These are phyloP conservation scores for Tiliqua scincoides DNA, from an alignment of 2,113 vertebrate genomes.

Conservation along the genomic window DNA sequence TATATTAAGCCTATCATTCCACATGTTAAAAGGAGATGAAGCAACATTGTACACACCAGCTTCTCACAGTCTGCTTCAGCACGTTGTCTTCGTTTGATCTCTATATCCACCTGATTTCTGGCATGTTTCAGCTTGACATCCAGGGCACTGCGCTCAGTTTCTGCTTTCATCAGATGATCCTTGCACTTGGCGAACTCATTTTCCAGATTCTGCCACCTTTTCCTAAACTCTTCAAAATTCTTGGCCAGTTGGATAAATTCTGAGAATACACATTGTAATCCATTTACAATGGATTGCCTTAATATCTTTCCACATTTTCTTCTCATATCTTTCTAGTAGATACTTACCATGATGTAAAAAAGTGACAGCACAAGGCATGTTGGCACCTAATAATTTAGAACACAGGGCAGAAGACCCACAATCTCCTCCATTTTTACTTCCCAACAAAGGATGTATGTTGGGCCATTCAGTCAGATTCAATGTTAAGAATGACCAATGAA, in stretches of 20 bases:
- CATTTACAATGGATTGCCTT: not conserved
- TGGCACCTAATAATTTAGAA: not conserved
- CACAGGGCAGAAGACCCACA: conserved; percentile 10
- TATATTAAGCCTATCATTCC: not conserved
- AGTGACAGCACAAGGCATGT: not conserved
- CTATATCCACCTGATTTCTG: conserved; percentile 96
- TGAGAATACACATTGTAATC: conserved; percentile 55
- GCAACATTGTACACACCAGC: conserved; percentile 79
- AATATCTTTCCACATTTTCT: not conserved
- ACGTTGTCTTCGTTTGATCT: conserved; percentile 93
- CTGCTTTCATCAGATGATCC: conserved; percentile 87
- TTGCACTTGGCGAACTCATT: conserved; percentile 85
- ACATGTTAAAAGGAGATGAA: not conserved
- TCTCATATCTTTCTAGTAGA: not conserved
- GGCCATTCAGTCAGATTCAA: conserved; percentile 1
- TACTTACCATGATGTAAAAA: not conserved
- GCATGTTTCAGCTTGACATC: conserved; percentile 98
- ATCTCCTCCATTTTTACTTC: not conserved
- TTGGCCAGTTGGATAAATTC: conserved; percentile 92
- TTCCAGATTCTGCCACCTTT: conserved; percentile 83
- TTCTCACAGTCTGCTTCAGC: conserved; percentile 93
- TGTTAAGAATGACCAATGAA: not conserved
- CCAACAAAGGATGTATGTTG: conserved; percentile 26
- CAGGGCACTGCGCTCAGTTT: conserved; percentile 88
- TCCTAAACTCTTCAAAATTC: conserved; percentile 90